Evolutionary conservation across 2,888 invertebrate species (phyloP).

Genomic region (Lepidonotus clava): DNA sequence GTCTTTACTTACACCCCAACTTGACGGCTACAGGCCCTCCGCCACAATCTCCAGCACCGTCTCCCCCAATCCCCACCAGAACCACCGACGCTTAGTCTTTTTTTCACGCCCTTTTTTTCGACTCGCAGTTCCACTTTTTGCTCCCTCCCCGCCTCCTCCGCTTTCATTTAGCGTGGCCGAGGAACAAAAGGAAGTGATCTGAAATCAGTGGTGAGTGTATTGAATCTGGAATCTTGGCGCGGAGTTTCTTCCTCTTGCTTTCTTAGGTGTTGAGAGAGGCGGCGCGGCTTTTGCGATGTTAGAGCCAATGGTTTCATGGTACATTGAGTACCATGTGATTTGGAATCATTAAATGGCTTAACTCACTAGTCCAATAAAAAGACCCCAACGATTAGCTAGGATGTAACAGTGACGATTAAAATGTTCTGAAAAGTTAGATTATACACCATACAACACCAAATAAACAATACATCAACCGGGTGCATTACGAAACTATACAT

Average conservation of each 20-base stretch:
- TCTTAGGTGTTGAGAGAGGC: neutral
- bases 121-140: neutral
- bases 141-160: too few species aligned
- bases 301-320: neutral
- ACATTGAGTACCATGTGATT: neutral
- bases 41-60: neutral
- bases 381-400: too few species aligned
- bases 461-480: too few species aligned
- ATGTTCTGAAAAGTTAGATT: too few species aligned
- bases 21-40: neutral
- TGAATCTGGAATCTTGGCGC: neutral
- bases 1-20: constrained; percentile 11
- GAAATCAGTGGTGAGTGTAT: neutral
- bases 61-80: neutral
- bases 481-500: too few species aligned
- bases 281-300: neutral
- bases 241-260: too few species aligned
- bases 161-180: neutral
- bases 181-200: constrained; percentile 11
- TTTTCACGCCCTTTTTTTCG: neutral
- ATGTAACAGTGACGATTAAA: too few species aligned
- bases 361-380: too few species aligned
- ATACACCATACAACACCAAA: too few species aligned
- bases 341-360: too few species aligned
- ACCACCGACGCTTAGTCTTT: constrained; percentile 21